phyloP scores from a whole-genome alignment of 2,113 vertebrate species.

The Oxygymnocypris stewartii region DNA sequence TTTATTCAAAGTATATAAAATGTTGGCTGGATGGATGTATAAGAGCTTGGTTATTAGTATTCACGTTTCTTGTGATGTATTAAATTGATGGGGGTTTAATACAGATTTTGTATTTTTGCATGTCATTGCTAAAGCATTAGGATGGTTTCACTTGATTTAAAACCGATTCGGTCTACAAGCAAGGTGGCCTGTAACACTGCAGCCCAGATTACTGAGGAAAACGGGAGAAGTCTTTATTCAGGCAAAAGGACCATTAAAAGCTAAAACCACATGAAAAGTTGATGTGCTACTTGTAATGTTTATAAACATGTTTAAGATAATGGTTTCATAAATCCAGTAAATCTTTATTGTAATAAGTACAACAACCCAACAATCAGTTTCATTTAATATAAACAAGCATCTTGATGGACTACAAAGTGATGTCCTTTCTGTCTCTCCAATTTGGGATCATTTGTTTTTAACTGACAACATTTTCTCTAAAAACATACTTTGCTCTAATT shows the following conservation, averaged over 20 bases:
- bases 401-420: background rate
- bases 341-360: slow-evolving; percentile 31
- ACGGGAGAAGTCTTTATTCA: background rate
- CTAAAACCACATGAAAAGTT: background rate
- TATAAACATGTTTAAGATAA: background rate
- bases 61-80: slow-evolving; percentile 12
- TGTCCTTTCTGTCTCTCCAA: background rate
- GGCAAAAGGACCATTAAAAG: background rate
- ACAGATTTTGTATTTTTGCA: background rate
- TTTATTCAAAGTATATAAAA: background rate
- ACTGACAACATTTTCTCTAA: background rate
- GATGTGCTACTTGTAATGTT: background rate
- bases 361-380: background rate
- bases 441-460: background rate
- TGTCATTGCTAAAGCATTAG: background rate
- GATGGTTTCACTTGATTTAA: background rate
- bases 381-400: background rate
- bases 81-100: background rate
- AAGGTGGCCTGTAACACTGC: background rate
- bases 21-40: background rate
- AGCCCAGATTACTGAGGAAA: background rate
- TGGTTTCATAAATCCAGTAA: background rate
- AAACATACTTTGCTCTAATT: background rate
- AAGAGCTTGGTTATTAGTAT: slow-evolving; percentile 13
- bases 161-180: background rate